Evolutionary conservation across 2,113 vertebrate genomes (phyloP).

Genomic region (Odontophorus gujanensis): DNA sequence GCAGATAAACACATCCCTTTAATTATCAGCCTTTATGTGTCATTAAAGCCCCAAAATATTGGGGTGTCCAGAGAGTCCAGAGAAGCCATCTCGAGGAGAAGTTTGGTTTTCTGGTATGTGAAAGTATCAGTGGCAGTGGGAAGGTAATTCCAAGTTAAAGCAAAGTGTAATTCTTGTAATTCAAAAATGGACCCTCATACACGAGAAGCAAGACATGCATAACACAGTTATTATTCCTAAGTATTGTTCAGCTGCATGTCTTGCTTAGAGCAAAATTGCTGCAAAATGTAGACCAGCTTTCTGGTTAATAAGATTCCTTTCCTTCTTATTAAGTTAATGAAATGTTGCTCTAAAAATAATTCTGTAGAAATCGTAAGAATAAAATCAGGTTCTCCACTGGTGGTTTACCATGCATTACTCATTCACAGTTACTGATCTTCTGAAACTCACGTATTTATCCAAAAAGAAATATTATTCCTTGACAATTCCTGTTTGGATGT

Average conservation of each 20-base stretch:
- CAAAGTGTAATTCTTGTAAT: constrained; percentile 15
- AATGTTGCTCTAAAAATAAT: constrained; percentile 53
- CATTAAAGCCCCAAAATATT: too few relatives aligned
- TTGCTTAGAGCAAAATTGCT: constrained; percentile 58
- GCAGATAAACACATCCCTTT: neutral
- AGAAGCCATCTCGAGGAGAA: neutral
- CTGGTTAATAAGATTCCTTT: constrained; percentile 57
- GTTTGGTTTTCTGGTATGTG: neutral
- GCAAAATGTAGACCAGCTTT: constrained; percentile 57
- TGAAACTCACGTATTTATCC: constrained; percentile 17
- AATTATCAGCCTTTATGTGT: too few relatives aligned
- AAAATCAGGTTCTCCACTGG: neutral
- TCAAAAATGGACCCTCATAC: neutral
- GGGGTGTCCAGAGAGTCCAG: neutral
- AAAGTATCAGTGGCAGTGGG: neutral
- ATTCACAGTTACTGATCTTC: constrained; percentile 26
- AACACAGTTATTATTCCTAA: constrained; percentile 59
- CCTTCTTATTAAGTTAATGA: constrained; percentile 62
- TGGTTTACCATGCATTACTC: constrained; percentile 2
- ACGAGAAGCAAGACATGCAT: constrained; percentile 36
- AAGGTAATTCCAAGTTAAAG: constrained; percentile 25
- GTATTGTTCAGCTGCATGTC: constrained; percentile 45
- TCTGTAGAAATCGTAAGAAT: neutral
- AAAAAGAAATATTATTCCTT: constrained; percentile 40
- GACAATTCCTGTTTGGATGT: neutral